Percentiles rank a stretch among this genome's conserved stretches.
phyloP scores from a whole-genome alignment of 2,797 vertebrate genomes.

The Ficedula albicollis region DNA sequence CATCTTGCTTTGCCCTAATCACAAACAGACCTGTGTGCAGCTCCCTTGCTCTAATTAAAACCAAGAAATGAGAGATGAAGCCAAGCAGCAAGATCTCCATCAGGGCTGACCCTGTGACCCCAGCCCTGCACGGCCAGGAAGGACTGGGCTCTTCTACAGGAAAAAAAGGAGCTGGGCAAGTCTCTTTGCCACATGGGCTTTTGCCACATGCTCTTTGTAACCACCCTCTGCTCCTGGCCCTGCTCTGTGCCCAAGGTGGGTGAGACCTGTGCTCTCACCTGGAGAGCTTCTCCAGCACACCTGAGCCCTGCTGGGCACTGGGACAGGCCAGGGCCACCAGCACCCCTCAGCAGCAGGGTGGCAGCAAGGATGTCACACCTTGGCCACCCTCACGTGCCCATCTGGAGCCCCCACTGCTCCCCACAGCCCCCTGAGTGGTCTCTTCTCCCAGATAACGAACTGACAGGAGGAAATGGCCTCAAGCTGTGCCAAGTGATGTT shows the following conservation, averaged over 20 bases:
- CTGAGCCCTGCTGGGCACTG: fast-evolving
- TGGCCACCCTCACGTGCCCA: fast-evolving
- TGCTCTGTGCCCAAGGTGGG: fast-evolving
- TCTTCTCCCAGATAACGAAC: no score
- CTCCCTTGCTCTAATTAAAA: background rate
- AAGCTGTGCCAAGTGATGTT: no score
- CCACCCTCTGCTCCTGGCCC: no score
- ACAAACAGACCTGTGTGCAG: background rate
- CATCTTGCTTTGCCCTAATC: background rate
- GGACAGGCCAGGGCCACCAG: background rate
- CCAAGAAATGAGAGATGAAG: background rate
- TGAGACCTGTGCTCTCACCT: background rate
- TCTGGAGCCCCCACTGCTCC: background rate
- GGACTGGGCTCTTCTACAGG: background rate
- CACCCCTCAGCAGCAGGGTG: background rate
- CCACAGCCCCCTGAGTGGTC: fast-evolving
- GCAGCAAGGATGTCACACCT: fast-evolving
- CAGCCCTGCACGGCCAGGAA: background rate
- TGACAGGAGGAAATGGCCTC: background rate
- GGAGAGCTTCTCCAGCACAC: fast-evolving
- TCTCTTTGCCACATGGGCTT: background rate
- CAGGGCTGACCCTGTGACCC: background rate
- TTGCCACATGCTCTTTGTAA: background rate
- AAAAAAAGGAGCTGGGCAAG: background rate
- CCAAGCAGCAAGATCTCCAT: background rate